These are phyloP conservation scores for Iguana delicatissima DNA, from an alignment of 2,797 vertebrate species.

Conservation along the genomic window DNA sequence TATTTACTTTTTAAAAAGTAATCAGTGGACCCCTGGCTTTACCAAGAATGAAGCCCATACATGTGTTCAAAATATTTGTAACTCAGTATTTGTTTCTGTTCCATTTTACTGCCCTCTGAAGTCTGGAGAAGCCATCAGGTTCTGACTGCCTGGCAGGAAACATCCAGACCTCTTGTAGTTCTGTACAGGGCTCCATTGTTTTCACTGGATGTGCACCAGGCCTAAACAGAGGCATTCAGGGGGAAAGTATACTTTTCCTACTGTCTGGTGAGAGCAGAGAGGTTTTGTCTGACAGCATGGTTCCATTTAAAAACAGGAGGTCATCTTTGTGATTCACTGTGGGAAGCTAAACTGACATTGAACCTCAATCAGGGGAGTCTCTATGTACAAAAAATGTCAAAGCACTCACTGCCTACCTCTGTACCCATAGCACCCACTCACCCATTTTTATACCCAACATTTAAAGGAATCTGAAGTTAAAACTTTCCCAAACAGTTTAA, in stretches of 20 bases:
- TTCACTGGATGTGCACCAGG: constrained; percentile 31
- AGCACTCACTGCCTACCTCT: background rate
- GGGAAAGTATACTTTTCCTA: constrained; percentile 1
- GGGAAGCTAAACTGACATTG: background rate
- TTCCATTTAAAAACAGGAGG: constrained; percentile 16
- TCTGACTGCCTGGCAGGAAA: constrained; percentile 7
- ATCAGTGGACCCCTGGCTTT: background rate
- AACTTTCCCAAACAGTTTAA: background rate
- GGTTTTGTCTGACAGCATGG: constrained; percentile 21
- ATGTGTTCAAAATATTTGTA: background rate
- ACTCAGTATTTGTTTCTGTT: background rate
- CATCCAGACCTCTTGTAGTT: background rate
- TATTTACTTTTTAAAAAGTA: too few species aligned
- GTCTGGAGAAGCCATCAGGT: constrained; percentile 14
- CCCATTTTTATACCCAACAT: background rate
- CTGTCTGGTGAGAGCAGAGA: background rate
- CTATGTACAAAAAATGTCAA: background rate
- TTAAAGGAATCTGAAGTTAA: background rate
- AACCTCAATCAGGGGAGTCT: background rate
- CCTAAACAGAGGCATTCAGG: constrained; percentile 8
- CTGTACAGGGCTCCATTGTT: constrained; percentile 23
- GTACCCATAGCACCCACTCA: background rate
- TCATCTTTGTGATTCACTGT: constrained; percentile 8
- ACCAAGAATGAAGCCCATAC: background rate
- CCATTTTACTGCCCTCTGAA: background rate